Conservation (phyloP, 2,888 invertebrate species). For the Macaria liturata region DNA sequence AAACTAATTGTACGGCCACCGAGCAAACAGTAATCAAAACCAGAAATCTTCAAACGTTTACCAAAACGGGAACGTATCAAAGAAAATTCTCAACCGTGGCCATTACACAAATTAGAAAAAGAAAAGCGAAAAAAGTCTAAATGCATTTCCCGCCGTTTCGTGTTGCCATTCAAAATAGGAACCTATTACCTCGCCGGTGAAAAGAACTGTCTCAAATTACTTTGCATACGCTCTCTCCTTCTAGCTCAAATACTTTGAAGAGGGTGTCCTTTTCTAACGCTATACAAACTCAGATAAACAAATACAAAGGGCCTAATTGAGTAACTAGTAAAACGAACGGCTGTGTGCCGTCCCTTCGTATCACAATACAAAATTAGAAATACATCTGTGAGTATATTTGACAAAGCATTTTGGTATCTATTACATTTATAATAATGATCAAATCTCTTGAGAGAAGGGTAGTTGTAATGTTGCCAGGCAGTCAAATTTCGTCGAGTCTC, state of each 20-base stretch:
- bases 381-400: slow-evolving; percentile 27
- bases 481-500: slow-evolving; percentile 73
- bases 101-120: slow-evolving; percentile 73
- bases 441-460: slow-evolving; percentile 12
- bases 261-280: slow-evolving; percentile 55
- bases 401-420: slow-evolving; percentile 42
- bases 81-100: slow-evolving; percentile 65
- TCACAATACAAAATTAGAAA: slow-evolving; percentile 50
- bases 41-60: slow-evolving; percentile 47
- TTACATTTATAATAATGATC: slow-evolving; percentile 25
- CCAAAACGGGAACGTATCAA: slow-evolving; percentile 63
- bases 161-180: slow-evolving; percentile 82
- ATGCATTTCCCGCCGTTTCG: slow-evolving; percentile 80
- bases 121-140: slow-evolving; percentile 65
- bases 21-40: slow-evolving; percentile 35
- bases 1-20: no score
- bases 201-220: slow-evolving; percentile 84
- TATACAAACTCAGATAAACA: slow-evolving; percentile 83
- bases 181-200: slow-evolving; percentile 77
- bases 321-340: slow-evolving; percentile 83
- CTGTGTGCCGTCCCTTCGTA: slow-evolving; percentile 76
- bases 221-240: slow-evolving; percentile 58
- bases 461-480: slow-evolving; percentile 34
- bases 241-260: slow-evolving; percentile 35
- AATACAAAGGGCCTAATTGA: slow-evolving; percentile 84